Percentiles rank a stretch among this genome's conserved stretches.
Evolutionary conservation across 35 echinoderm and acorn worm species (phyloP).

Genomic region (Patiria miniata): DNA sequence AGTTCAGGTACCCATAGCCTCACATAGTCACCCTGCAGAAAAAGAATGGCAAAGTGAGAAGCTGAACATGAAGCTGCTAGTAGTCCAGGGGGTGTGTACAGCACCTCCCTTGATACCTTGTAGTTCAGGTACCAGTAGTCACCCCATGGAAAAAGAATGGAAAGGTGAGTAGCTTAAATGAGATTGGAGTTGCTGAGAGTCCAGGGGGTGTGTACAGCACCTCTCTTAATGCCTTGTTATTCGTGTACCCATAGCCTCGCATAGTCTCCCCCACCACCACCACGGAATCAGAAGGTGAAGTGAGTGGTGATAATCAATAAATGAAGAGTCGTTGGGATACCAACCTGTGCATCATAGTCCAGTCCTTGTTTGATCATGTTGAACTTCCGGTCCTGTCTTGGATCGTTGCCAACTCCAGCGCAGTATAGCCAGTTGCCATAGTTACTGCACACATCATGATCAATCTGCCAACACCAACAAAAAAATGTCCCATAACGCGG

Average conservation of each 20-base stretch:
- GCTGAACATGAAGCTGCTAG: slow-evolving; percentile 42
- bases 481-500: neutral
- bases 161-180: slow-evolving; percentile 26
- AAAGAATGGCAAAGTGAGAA: neutral
- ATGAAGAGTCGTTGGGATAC: neutral
- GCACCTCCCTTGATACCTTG: slow-evolving; percentile 53
- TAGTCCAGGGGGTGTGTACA: slow-evolving; percentile 72
- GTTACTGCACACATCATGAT: slow-evolving; percentile 96
- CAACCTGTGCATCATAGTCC: slow-evolving; percentile 84
- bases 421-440: slow-evolving; percentile 93
- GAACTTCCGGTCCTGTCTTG: slow-evolving; percentile 76
- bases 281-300: no score
- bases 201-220: slow-evolving; percentile 73
- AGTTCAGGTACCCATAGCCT: slow-evolving; percentile 82
- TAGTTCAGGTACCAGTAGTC: slow-evolving; percentile 84
- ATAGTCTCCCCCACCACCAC: slow-evolving; percentile 86
- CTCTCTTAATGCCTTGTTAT: slow-evolving; percentile 57
- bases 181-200: slow-evolving; percentile 50
- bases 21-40: slow-evolving; percentile 71
- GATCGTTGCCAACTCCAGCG: slow-evolving; percentile 87
- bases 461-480: slow-evolving; percentile 43
- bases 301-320: no score
- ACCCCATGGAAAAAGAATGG: slow-evolving; percentile 39
- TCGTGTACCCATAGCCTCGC: slow-evolving; percentile 78
- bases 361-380: slow-evolving; percentile 89